Evolutionary conservation across 2,888 invertebrate genomes (phyloP), one percentile per base, ranked within the genome.

Genomic region (Phengaris alcon): DNA sequence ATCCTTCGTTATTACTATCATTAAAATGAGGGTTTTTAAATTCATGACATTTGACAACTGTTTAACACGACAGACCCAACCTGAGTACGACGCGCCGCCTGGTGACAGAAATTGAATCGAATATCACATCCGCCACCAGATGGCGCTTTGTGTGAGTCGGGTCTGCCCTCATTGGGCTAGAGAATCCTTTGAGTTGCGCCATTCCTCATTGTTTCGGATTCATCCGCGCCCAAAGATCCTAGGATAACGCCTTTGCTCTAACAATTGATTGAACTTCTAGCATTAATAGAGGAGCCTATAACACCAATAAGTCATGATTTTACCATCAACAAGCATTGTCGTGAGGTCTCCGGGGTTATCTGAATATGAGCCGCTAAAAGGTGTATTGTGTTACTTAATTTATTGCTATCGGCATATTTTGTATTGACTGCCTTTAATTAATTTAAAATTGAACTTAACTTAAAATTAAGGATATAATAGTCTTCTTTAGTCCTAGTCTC

Each of bases 321-420:
- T 64, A 64, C 64, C 64, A 44, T 44, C 64, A 52, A 52, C 59
- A 69, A 68, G 48, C 8, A 69, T 7, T 48, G 48, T 69, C 69
- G 69, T 69, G 69, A 69, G 69, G 69, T 69, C 48, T 13, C 10
- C 4, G 46, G 13, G 69, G 69, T 69, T 69, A 69, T 69, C 69
- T 46, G 13, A 68, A 48, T 64, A 64, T 64, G 64, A 64, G 48
- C 69, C 69, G 69, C 48, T 69, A 69, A 69, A 46, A 69, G 69
- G 69, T 48, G 15, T 69, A 69, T 48, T 69, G 69, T 69, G 46
- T 46, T 69, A 69, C 69, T 48, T 69, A 69, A 69, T 69, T 69
- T 69, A 69, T 69, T 48, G 69, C 64, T 64, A 64, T 64, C 64
- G 64, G 64, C 35, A 64, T 64, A 64, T 64, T 64, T 35, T 64